Evolutionary conservation across 2,113 vertebrate species (phyloP).

Genomic region (Ptilorrhoa leucosticta): DNA sequence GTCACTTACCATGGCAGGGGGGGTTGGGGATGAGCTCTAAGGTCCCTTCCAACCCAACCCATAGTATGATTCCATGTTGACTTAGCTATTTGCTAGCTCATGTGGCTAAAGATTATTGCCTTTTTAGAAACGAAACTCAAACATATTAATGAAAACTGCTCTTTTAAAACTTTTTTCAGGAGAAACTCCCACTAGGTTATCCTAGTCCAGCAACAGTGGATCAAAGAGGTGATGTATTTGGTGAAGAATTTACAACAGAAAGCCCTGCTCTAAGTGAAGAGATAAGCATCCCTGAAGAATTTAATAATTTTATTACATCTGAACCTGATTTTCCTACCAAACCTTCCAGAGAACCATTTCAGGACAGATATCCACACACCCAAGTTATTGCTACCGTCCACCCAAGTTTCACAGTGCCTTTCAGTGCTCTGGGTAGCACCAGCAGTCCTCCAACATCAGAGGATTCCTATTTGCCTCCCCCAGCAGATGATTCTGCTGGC

Average conservation of each 20-base stretch:
- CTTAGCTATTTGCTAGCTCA: background rate
- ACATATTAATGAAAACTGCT: background rate
- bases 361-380: background rate
- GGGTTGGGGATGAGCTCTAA: background rate
- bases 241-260: constrained; percentile 8
- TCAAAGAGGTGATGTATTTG: background rate
- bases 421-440: background rate
- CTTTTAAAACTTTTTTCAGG: constrained; percentile 23
- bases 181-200: constrained; percentile 42
- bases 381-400: background rate
- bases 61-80: background rate
- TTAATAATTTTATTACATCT: constrained; percentile 3
- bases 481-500: constrained; percentile 34
- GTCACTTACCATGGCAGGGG: background rate
- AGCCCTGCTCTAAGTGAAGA: background rate
- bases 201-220: constrained; percentile 24
- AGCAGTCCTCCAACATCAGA: background rate
- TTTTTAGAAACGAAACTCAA: background rate
- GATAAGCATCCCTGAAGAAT: background rate
- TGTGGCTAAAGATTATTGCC: background rate
- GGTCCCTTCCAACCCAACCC: background rate
- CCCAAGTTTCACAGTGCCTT: constrained; percentile 7
- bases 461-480: constrained; percentile 5
- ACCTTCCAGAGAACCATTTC: background rate
- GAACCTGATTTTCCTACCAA: constrained; percentile 5